A percentile compares a stretch with the other conserved stretches of the same genome.
Evolutionary conservation across 2,797 vertebrate species (phyloP).

Genomic region (Sebastes paucispinis): DNA sequence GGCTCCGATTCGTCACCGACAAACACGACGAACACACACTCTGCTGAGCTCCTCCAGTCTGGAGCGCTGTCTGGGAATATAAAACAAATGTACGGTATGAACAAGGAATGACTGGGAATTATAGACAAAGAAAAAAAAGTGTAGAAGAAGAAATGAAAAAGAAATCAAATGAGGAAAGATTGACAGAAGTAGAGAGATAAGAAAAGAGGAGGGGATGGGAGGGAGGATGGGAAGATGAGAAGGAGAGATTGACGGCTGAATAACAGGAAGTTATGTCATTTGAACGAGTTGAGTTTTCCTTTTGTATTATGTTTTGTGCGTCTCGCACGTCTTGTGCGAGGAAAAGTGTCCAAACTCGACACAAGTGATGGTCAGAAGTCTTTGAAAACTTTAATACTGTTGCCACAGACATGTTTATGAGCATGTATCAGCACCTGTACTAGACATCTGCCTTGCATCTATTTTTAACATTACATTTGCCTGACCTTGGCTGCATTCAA

Average conservation of each 20-base stretch:
- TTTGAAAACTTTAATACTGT: too few species aligned
- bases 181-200: neutral
- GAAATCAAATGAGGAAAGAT: neutral
- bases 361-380: too few species aligned
- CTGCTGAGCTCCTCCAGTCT: neutral
- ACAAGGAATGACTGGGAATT: neutral
- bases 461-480: too few species aligned
- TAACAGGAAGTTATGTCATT: neutral
- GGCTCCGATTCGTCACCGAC: neutral
- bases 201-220: neutral
- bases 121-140: neutral
- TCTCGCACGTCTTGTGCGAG: neutral
- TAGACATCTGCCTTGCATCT: too few species aligned
- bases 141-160: neutral
- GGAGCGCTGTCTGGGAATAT: too few species aligned
- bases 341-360: neutral
- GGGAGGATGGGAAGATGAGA: constrained; percentile 12
- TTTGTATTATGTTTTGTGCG: too few species aligned
- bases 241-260: neutral
- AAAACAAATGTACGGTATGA: too few species aligned
- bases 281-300: neutral
- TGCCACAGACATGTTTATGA: too few species aligned
- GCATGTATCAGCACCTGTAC: too few species aligned
- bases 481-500: too few species aligned
- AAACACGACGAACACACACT: too few species aligned